These are phyloP conservation scores for Loxodonta africana DNA, from an alignment of 2,113 vertebrate species.

Conservation along the genomic window DNA sequence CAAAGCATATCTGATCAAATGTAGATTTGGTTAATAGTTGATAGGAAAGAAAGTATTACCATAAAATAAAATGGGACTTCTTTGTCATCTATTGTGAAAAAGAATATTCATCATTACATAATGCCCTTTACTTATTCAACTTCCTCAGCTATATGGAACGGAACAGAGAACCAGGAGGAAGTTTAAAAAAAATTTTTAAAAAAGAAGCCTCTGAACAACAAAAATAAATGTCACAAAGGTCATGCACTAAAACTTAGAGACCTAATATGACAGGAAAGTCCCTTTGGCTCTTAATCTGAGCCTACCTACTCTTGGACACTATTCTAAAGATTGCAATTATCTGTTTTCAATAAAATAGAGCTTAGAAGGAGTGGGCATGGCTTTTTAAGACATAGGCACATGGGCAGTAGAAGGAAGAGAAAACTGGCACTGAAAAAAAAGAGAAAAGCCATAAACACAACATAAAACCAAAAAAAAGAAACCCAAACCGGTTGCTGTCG, in stretches of 20 bases:
- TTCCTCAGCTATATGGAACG: slow-evolving; percentile 62
- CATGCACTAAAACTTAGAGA: neutral
- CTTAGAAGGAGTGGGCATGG: neutral
- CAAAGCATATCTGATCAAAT: neutral
- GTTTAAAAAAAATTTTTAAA: slow-evolving; percentile 10
- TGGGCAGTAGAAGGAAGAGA: neutral
- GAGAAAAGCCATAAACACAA: neutral
- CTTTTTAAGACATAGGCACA: neutral
- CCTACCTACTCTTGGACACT: neutral
- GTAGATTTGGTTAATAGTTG: neutral
- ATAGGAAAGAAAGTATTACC: neutral
- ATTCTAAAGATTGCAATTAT: neutral
- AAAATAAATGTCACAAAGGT: slow-evolving; percentile 71
- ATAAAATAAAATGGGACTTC: neutral
- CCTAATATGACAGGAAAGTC: slow-evolving; percentile 33
- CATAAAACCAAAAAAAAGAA: too few species aligned
- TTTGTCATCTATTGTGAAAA: slow-evolving; percentile 9
- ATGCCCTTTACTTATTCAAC: slow-evolving; percentile 37
- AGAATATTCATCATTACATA: slow-evolving; percentile 66
- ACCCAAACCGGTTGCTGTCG: too few species aligned
- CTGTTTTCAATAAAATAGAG: neutral
- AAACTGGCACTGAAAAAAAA: neutral
- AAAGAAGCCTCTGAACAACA: slow-evolving; percentile 41
- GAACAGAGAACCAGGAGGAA: slow-evolving; percentile 68
- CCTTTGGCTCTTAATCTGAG: neutral